Evolutionary conservation across 2,113 vertebrate genomes (phyloP).

Genomic region (Piaya cayana): DNA sequence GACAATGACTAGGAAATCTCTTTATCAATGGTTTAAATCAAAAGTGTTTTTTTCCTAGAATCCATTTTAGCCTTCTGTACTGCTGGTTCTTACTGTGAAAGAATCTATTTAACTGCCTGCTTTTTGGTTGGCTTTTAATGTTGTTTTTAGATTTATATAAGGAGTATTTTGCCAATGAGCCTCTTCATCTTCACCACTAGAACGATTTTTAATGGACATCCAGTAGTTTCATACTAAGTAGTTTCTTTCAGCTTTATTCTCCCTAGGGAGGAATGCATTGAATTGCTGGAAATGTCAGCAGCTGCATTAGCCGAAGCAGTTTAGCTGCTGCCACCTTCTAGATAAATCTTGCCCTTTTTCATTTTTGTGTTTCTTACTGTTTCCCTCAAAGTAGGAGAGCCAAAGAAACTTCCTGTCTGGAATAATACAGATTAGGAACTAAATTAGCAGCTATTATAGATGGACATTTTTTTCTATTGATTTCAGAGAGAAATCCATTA

Average conservation of each 20-base stretch:
- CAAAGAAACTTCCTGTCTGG: slow-evolving; percentile 46
- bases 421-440: slow-evolving; percentile 30
- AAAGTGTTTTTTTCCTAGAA: slow-evolving; percentile 9
- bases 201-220: slow-evolving; percentile 61
- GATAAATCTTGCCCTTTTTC: slow-evolving; percentile 45
- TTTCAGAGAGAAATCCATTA: not conserved
- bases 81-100: slow-evolving; percentile 47
- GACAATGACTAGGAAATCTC: slow-evolving; percentile 27
- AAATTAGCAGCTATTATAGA: slow-evolving; percentile 40
- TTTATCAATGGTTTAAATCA: slow-evolving; percentile 40
- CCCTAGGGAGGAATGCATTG: slow-evolving; percentile 36
- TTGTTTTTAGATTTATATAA: slow-evolving; percentile 48
- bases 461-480: slow-evolving; percentile 22
- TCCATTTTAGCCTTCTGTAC: slow-evolving; percentile 24
- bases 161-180: slow-evolving; percentile 50
- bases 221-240: slow-evolving; percentile 56
- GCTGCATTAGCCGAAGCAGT: slow-evolving; percentile 14
- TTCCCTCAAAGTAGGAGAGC: slow-evolving; percentile 35
- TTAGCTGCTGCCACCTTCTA: slow-evolving; percentile 52
- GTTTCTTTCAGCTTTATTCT: slow-evolving; percentile 53
- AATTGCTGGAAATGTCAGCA: slow-evolving; percentile 60
- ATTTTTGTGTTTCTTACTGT: slow-evolving; percentile 23
- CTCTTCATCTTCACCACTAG: slow-evolving; percentile 56
- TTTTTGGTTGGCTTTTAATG: slow-evolving; percentile 49
- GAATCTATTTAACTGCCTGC: slow-evolving; percentile 47